These are phyloP conservation scores for Anguilla megastoma DNA, from an alignment of 2,797 vertebrate genomes.

Conservation along the genomic window DNA sequence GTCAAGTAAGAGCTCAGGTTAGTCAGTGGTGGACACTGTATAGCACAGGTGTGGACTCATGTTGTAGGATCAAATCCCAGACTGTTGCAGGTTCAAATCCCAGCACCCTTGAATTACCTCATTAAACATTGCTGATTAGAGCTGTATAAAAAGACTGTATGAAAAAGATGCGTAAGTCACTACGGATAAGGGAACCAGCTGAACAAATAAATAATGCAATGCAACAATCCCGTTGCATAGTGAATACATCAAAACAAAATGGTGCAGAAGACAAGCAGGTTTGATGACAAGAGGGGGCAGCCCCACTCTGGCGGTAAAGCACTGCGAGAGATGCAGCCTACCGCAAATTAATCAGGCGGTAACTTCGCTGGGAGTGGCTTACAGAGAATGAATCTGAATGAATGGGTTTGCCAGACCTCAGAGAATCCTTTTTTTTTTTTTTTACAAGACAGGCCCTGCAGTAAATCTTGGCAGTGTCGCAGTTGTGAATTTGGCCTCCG, in stretches of 20 bases:
- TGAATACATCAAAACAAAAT: constrained; percentile 14
- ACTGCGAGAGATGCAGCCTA: background rate
- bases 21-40: background rate
- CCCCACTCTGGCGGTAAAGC: background rate
- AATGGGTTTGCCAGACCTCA: background rate
- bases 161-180: background rate
- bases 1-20: background rate
- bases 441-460: background rate
- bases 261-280: background rate
- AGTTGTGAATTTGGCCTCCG: background rate
- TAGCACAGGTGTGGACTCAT: background rate
- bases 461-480: constrained; percentile 24
- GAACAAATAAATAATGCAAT: background rate
- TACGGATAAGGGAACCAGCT: background rate
- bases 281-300: background rate
- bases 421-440: background rate
- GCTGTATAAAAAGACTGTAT: background rate
- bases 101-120: background rate
- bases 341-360: background rate
- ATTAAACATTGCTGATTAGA: background rate
- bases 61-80: background rate
- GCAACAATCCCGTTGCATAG: background rate
- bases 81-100: background rate
- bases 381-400: background rate
- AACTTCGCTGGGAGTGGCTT: background rate